Conservation (phyloP, 64 coral and sea anemone genomes). For the Hydrozoanthus tunicans region DNA sequence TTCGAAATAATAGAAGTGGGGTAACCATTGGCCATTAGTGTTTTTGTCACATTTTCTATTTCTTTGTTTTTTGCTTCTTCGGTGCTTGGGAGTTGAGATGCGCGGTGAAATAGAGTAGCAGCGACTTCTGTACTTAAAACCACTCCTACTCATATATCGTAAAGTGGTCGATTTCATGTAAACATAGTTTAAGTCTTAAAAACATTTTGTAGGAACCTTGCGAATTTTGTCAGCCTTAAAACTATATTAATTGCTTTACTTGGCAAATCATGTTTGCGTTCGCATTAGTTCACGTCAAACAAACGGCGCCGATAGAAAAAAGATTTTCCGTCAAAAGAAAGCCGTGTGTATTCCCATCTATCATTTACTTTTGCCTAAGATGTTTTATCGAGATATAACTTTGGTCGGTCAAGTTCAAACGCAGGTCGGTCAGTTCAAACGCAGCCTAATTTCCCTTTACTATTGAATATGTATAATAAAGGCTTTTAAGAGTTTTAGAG, state of each 20-base stretch:
- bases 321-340: not conserved
- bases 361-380: too few species aligned
- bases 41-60: too few species aligned
- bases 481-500: too few species aligned
- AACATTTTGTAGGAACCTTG: not conserved
- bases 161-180: not conserved
- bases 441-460: too few species aligned
- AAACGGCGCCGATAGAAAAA: not conserved
- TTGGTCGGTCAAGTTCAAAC: too few species aligned
- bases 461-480: too few species aligned
- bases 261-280: constrained; percentile 29
- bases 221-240: constrained; percentile 4
- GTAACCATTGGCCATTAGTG: too few species aligned
- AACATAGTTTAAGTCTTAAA: not conserved
- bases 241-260: not conserved
- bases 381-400: too few species aligned
- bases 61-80: too few species aligned
- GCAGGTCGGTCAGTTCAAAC: too few species aligned
- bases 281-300: constrained; percentile 3
- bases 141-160: not conserved
- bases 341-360: not conserved
- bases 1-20: too few species aligned
- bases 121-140: not conserved
- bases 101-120: not conserved
- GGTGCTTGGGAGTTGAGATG: too few species aligned